These are phyloP conservation scores for Laterallus jamaicensis DNA, from an alignment of 2,113 vertebrate species.

Conservation along the genomic window DNA sequence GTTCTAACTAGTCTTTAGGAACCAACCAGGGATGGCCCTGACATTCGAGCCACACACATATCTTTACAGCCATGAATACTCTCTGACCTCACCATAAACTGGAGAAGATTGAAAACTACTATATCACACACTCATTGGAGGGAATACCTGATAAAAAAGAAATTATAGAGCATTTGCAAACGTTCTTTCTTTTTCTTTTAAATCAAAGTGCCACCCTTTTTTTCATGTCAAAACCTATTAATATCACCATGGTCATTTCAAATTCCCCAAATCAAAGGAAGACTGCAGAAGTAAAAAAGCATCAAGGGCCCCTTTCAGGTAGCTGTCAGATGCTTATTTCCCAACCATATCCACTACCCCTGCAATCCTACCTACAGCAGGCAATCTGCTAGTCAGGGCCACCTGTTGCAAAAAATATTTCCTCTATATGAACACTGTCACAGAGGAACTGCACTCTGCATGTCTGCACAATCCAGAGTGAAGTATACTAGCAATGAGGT, in stretches of 20 bases:
- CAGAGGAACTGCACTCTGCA: neutral
- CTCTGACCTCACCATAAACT: neutral
- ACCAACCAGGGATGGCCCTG: neutral
- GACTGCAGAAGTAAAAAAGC: neutral
- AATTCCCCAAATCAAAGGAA: neutral
- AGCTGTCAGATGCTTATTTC: neutral
- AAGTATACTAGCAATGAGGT: neutral
- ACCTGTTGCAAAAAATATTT: neutral
- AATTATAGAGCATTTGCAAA: fast-evolving
- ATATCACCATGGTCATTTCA: neutral
- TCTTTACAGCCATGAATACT: neutral
- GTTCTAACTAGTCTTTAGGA: neutral
- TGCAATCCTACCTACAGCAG: neutral
- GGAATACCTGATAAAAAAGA: neutral
- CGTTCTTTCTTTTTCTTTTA: neutral
- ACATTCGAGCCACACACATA: neutral
- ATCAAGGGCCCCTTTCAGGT: neutral
- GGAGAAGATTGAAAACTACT: neutral
- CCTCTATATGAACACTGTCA: neutral
- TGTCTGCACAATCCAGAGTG: fast-evolving
- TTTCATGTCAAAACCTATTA: neutral
- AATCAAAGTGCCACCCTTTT: neutral
- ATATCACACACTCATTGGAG: fast-evolving
- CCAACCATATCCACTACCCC: neutral
- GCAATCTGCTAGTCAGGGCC: neutral